Conservation (phyloP, 2,888 invertebrate species). For the Drosophila pegasa region DNA sequence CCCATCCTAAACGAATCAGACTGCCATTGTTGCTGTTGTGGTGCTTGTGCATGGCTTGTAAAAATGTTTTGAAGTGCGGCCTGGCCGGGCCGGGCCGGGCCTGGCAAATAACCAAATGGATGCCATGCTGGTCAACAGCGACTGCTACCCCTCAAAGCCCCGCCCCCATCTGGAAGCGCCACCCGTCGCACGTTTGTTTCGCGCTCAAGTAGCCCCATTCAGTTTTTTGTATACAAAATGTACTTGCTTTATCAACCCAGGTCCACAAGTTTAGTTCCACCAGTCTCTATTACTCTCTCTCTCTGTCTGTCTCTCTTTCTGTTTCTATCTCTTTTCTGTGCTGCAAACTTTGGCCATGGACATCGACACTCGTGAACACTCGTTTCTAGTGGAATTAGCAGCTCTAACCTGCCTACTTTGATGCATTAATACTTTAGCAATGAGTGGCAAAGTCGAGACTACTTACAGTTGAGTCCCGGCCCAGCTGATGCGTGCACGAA, state of each 20-base stretch:
- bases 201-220: constrained; percentile 63
- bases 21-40: constrained; percentile 31
- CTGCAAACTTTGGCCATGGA: constrained; percentile 30
- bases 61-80: constrained; percentile 68
- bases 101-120: constrained; percentile 67
- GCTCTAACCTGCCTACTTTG: constrained; percentile 48
- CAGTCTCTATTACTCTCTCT: constrained; percentile 11
- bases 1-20: constrained; percentile 19
- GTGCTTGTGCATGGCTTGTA: constrained; percentile 56
- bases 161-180: constrained; percentile 1
- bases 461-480: constrained; percentile 27
- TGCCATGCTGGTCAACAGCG: constrained; percentile 42
- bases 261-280: constrained; percentile 27
- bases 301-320: not conserved
- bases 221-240: constrained; percentile 56
- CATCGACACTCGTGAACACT: constrained; percentile 47
- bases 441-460: constrained; percentile 18
- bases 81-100: constrained; percentile 48
- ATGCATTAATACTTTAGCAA: constrained; percentile 47
- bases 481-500: constrained; percentile 6
- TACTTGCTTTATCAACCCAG: constrained; percentile 53
- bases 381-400: constrained; percentile 53
- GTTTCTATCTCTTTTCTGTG: not conserved
- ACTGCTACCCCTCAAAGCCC: not conserved
- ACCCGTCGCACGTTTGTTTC: constrained; percentile 22